Base-by-base conservation (phyloP, 2,888 invertebrate genomes). In the Aelia acuminata region DNA sequence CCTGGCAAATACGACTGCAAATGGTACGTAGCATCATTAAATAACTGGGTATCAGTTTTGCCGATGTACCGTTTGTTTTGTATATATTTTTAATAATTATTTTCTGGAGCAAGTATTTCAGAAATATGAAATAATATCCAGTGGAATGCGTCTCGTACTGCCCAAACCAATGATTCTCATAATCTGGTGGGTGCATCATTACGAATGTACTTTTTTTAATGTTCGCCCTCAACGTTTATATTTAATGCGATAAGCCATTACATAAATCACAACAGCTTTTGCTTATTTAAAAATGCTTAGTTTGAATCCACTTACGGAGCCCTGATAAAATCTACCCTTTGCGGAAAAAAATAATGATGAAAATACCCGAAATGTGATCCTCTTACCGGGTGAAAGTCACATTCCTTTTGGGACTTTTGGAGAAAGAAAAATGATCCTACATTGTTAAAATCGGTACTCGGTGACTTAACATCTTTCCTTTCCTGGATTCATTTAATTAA, bases 331-430 rank as follows among this genome's bases (percentile, higher is more conserved):
- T 53, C 53, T 26, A 57, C 57, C 57, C 35, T 75, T 75, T 75
- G 39, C 35, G 22, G 39, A 75, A 75, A 70, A 35, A 43, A 35
- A 75, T 75, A 39, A 43, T 75, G 35, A 75, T 22, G 39, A 39
- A 75, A 39, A 43, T 22, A 75, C 0, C 39, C 4, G 75, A 57
- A 75, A 20, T 75, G 22, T 39, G 75, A 75, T 75, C 75, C 39
- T 75, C 39, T 75, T 20, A 43, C 4, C 75, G 10, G 75, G 75
- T 75, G 75, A 75, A 75, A 75, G 75, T 39, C 75, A 26, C 57
- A 57, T 57, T n/a, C 13, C n/a, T 26, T 57, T 53, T 22, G 39
- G 39, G 11, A 75, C 75, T 39, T 39, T 7, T 15, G 26, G 26
- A 10, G 0, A 13, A 26, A 11, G 39, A 75, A 39, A 75, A 75